Percentiles rank a stretch among this genome's conserved stretches.
These are phyloP conservation scores for Entomobrya multifasciata DNA, from an alignment of 2,888 invertebrate species.

Conservation along the genomic window DNA sequence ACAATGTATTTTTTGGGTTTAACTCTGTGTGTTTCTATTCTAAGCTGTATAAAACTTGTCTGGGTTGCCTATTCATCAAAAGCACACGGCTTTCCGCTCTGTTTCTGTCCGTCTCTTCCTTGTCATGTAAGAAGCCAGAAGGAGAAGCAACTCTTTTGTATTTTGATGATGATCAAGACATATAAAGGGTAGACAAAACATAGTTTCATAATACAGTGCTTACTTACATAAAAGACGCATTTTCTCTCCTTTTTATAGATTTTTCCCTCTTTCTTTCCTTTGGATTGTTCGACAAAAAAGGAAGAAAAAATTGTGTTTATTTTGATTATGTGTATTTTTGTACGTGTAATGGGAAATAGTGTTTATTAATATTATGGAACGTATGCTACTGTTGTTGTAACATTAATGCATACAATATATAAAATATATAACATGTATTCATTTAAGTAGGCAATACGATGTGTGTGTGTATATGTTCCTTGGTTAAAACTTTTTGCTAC, in stretches of 20 bases:
- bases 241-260: not conserved
- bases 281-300: not conserved
- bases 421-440: not conserved
- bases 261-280: not conserved
- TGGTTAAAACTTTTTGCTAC: too few relatives aligned
- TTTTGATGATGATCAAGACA: slow-evolving; percentile 55
- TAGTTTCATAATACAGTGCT: slow-evolving; percentile 68
- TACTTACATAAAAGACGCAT: not conserved
- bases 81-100: slow-evolving; percentile 54
- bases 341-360: not conserved
- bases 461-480: too few relatives aligned
- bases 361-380: not conserved
- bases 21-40: slow-evolving; percentile 51
- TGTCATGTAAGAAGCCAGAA: too few relatives aligned
- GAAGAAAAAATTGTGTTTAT: not conserved
- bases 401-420: too few relatives aligned
- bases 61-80: slow-evolving; percentile 73
- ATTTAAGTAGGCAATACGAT: too few relatives aligned
- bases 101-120: slow-evolving; percentile 49
- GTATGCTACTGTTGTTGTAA: not conserved
- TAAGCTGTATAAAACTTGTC: too few relatives aligned
- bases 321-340: not conserved
- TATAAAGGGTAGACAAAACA: slow-evolving; percentile 44
- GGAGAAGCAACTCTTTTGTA: slow-evolving; percentile 53
- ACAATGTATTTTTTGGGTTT: slow-evolving; percentile 41